Evolutionary conservation across 53 echinoderm and acorn worm genomes (phyloP).

Genomic region (Echinometra lucunter): DNA sequence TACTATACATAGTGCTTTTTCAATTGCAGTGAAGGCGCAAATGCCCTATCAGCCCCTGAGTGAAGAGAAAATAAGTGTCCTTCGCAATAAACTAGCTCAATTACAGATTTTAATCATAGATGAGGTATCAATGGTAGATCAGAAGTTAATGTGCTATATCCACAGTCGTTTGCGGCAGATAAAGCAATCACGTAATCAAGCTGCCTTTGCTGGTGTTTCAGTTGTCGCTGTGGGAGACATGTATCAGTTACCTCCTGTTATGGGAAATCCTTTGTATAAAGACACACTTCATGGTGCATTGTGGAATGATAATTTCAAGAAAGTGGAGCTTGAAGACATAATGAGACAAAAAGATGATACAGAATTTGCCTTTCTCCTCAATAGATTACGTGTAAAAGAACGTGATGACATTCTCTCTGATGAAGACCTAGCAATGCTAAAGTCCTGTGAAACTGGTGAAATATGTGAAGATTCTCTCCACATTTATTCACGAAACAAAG

Average conservation of each 20-base stretch:
- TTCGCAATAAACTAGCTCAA: conserved; percentile 64
- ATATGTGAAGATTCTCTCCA: conserved; percentile 67
- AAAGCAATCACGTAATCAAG: conserved; percentile 65
- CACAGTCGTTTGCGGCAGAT: conserved; percentile 79
- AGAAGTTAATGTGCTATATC: conserved; percentile 73
- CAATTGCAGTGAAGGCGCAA: conserved; percentile 38
- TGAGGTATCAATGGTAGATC: conserved; percentile 86
- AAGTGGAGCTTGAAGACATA: conserved; percentile 71
- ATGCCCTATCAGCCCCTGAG: conserved; percentile 70
- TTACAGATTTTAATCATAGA: conserved; percentile 83
- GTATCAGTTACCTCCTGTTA: conserved; percentile 79
- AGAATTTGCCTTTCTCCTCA: conserved; percentile 69
- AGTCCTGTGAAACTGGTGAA: conserved; percentile 64
- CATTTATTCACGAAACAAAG: conserved; percentile 69
- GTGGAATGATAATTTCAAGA: conserved; percentile 74
- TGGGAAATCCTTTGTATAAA: conserved; percentile 66
- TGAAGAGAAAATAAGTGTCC: conserved; percentile 77
- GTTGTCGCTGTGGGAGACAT: conserved; percentile 85
- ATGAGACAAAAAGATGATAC: conserved; percentile 87
- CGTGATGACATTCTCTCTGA: conserved; percentile 53
- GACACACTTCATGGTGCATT: conserved; percentile 49
- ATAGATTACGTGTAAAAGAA: conserved; percentile 66
- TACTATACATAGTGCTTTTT: conserved; percentile 71
- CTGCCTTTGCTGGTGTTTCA: conserved; percentile 74
- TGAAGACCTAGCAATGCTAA: conserved; percentile 56